phyloP scores from a whole-genome alignment of 2,888 invertebrate genomes.

The Drosophila algonquin region DNA sequence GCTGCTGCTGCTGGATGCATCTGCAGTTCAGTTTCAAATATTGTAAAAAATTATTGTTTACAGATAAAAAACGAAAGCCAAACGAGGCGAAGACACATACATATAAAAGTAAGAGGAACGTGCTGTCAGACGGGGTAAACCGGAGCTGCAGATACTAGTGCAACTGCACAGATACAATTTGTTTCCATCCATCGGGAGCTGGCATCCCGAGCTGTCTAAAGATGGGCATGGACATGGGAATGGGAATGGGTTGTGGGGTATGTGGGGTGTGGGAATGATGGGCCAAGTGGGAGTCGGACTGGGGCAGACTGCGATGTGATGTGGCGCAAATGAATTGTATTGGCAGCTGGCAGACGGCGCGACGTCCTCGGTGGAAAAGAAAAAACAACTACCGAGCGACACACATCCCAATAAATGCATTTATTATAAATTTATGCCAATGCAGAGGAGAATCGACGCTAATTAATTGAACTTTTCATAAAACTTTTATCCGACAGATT shows the following conservation, averaged over 20 bases:
- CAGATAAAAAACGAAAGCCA: slow-evolving; percentile 56
- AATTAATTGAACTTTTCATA: slow-evolving; percentile 79
- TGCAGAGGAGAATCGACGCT: slow-evolving; percentile 55
- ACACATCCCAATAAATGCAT: slow-evolving; percentile 42
- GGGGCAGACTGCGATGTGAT: slow-evolving; percentile 45
- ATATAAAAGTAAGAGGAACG: slow-evolving; percentile 49
- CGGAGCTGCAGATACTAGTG: slow-evolving; percentile 13
- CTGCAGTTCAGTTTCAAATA: slow-evolving; percentile 45
- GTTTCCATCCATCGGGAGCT: slow-evolving; percentile 53
- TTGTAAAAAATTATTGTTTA: slow-evolving; percentile 69
- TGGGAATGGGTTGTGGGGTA: slow-evolving; percentile 4
- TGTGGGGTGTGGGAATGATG: slow-evolving; percentile 1
- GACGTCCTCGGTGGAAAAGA: slow-evolving; percentile 37
- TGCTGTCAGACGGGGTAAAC: slow-evolving; percentile 36
- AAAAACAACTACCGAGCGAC: not conserved
- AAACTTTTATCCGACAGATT: slow-evolving; percentile 53
- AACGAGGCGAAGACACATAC: slow-evolving; percentile 39
- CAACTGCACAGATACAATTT: slow-evolving; percentile 55
- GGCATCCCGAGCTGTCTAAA: slow-evolving; percentile 24
- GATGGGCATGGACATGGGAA: slow-evolving; percentile 28
- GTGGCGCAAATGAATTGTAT: slow-evolving; percentile 76
- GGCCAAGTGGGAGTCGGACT: slow-evolving; percentile 4
- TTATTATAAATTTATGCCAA: slow-evolving; percentile 68
- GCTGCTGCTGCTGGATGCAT: slow-evolving; percentile 40
- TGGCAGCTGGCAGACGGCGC: slow-evolving; percentile 69